phyloP scores from a whole-genome alignment of 2,113 vertebrate genomes.

The Heloderma charlesbogerti region DNA sequence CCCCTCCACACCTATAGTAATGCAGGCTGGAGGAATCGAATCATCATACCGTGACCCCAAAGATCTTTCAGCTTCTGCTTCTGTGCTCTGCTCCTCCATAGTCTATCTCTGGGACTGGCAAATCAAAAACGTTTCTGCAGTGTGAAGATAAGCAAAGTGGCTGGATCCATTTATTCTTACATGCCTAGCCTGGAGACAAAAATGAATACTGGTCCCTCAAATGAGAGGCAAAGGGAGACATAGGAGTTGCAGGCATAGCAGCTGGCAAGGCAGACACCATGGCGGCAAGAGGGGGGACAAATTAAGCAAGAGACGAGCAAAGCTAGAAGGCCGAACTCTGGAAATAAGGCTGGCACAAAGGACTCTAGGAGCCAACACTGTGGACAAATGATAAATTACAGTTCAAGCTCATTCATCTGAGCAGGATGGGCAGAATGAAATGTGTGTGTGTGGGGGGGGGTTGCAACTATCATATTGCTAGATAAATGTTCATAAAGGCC shows the following conservation, averaged over 20 bases:
- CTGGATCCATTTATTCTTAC: constrained; percentile 65
- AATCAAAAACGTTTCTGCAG: constrained; percentile 67
- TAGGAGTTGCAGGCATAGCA: constrained; percentile 42
- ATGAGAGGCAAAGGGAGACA: constrained; percentile 49
- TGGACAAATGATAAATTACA: not conserved
- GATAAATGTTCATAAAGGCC: not conserved
- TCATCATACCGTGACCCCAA: constrained; percentile 69
- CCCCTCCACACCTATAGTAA: constrained; percentile 55
- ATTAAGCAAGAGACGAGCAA: fast-evolving
- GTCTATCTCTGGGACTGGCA: constrained; percentile 63
- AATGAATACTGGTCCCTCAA: constrained; percentile 63
- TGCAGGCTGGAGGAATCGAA: constrained; percentile 69
- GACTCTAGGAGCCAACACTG: not conserved
- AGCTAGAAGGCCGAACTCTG: not conserved
- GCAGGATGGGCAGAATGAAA: not conserved
- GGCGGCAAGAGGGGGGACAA: not conserved
- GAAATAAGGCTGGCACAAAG: constrained; percentile 9
- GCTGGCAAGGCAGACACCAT: not conserved
- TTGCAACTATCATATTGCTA: not conserved
- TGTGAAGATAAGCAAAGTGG: constrained; percentile 69
- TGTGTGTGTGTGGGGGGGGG: not conserved
- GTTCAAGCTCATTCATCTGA: not conserved
- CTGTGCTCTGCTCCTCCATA: constrained; percentile 64
- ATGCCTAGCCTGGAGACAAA: constrained; percentile 66
- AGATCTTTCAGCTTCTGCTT: constrained; percentile 54